Conservation (phyloP, 2,797 vertebrate genomes). For the Micrastur ruficollis region DNA sequence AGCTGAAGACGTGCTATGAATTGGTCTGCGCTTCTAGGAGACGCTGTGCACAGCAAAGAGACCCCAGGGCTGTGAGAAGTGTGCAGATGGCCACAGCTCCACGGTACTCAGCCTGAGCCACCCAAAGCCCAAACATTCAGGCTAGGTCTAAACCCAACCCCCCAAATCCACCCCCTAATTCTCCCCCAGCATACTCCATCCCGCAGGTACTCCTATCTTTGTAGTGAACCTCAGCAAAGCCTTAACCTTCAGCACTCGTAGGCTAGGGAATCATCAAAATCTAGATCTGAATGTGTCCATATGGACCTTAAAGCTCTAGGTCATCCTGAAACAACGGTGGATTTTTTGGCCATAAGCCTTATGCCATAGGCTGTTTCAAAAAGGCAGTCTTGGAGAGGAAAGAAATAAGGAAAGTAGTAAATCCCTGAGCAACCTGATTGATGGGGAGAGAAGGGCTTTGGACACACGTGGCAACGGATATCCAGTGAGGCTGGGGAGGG, state of each 20-base stretch:
- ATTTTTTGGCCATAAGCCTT: not conserved
- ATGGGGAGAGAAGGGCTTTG: not conserved
- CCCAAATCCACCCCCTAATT: not conserved
- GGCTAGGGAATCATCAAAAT: not conserved
- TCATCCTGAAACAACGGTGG: accelerated
- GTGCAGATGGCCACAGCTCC: not conserved
- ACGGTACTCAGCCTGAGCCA: not conserved
- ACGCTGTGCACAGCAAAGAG: not conserved
- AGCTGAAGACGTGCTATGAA: not conserved
- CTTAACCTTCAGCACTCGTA: not conserved
- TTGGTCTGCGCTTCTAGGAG: not conserved
- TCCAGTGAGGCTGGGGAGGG: not conserved
- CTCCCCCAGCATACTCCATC: accelerated
- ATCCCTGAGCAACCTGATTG: not conserved
- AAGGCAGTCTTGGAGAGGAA: not conserved
- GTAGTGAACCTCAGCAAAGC: not conserved
- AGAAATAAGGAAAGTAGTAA: not conserved
- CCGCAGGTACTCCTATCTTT: not conserved
- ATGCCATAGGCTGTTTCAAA: not conserved
- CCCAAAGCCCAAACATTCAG: not conserved
- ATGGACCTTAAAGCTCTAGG: not conserved
- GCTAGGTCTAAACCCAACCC: not conserved
- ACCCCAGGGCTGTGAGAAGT: not conserved
- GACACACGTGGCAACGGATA: not conserved
- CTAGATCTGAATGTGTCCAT: not conserved